These are phyloP conservation scores for Drosophila setifemur DNA, from an alignment of 1,140 invertebrate species.

Conservation along the genomic window DNA sequence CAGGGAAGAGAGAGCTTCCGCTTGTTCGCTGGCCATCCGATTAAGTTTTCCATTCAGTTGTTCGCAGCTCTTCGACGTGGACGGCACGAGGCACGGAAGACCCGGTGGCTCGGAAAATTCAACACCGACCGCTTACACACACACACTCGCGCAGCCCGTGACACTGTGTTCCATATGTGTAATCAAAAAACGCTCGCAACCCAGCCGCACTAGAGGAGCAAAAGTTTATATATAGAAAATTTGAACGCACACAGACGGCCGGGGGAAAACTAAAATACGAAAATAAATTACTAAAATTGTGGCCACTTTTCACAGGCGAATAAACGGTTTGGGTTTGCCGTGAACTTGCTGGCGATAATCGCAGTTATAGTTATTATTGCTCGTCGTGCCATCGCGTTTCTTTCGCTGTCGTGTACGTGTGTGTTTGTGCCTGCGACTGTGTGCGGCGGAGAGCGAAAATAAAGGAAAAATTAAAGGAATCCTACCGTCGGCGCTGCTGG, in stretches of 20 bases:
- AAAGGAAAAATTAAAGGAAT: slow-evolving; percentile 29
- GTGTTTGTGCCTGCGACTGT: slow-evolving; percentile 5
- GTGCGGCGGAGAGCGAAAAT: slow-evolving; percentile 32
- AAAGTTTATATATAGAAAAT: slow-evolving; percentile 82
- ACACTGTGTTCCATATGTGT: slow-evolving; percentile 75
- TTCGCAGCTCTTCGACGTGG: slow-evolving; percentile 74
- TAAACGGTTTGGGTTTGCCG: not conserved
- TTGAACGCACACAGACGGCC: slow-evolving; percentile 69
- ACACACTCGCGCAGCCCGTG: slow-evolving; percentile 23
- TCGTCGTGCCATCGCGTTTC: slow-evolving; percentile 36
- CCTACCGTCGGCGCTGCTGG: slow-evolving; percentile 48
- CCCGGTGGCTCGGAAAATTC: slow-evolving; percentile 21
- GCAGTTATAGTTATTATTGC: slow-evolving; percentile 34
- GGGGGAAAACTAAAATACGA: slow-evolving; percentile 58
- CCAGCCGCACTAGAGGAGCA: slow-evolving; percentile 52
- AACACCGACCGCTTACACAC: slow-evolving; percentile 34
- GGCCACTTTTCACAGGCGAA: slow-evolving; percentile 33
- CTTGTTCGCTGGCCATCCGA: slow-evolving; percentile 9
- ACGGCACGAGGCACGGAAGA: slow-evolving; percentile 50
- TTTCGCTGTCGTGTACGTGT: slow-evolving; percentile 1
- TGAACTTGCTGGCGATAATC: slow-evolving; percentile 10
- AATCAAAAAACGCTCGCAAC: slow-evolving; percentile 62
- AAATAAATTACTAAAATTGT: slow-evolving; percentile 55
- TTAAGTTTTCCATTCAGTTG: slow-evolving; percentile 62
- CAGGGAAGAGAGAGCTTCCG: not conserved